These are phyloP conservation scores for Eulemur coronatus DNA, from an alignment of 2,797 vertebrate species.

Conservation along the genomic window DNA sequence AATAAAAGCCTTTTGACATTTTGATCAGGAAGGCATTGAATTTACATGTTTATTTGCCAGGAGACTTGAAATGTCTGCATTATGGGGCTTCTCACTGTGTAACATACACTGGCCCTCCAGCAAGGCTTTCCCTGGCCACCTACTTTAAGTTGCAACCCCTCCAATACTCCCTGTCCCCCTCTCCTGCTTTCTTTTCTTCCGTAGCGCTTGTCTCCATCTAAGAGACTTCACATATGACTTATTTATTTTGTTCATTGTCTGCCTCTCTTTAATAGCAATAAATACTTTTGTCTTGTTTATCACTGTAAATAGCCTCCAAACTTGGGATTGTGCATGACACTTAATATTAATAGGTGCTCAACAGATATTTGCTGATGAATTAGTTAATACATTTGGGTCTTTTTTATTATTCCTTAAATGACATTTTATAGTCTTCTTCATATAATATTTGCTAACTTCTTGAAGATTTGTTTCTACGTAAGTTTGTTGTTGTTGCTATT, in stretches of 20 bases:
- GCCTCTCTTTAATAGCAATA: background rate
- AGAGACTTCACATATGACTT: background rate
- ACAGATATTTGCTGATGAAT: background rate
- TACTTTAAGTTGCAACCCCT: background rate
- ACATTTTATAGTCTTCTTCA: background rate
- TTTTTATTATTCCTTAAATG: background rate
- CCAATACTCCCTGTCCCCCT: background rate
- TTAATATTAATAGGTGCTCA: background rate
- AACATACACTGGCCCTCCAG: background rate
- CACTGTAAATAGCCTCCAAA: background rate
- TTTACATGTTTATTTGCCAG: background rate
- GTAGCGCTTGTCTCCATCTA: background rate
- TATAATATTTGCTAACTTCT: background rate
- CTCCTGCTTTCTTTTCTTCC: background rate
- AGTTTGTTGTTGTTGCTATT: background rate
- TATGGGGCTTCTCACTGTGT: background rate
- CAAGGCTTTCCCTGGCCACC: background rate
- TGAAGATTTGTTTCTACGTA: background rate
- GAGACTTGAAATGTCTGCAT: background rate
- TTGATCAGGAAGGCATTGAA: background rate
- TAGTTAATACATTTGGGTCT: background rate
- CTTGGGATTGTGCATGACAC: background rate
- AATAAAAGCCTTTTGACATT: background rate
- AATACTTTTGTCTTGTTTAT: background rate
- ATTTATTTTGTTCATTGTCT: background rate